Percentiles rank a stretch among this genome's conserved stretches.
Evolutionary conservation across 2,113 vertebrate species (phyloP).

Genomic region (Colius striatus): DNA sequence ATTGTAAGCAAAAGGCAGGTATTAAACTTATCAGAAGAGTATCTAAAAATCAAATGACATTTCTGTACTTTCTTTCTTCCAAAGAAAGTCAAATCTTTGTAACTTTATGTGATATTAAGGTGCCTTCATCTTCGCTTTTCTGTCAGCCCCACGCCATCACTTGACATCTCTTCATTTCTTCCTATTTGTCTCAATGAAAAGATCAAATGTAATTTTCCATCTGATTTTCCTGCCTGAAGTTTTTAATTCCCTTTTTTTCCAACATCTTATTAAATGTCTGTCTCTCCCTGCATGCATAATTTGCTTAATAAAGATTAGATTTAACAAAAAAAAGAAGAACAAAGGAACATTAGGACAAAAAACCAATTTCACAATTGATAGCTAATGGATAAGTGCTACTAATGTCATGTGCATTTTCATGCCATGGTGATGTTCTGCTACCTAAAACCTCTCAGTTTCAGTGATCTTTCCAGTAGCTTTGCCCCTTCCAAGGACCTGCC

Average conservation of each 20-base stretch:
- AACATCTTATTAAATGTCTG: neutral
- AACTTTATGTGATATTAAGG: neutral
- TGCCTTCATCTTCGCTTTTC: neutral
- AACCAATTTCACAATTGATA: rapidly evolving
- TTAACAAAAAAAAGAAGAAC: neutral
- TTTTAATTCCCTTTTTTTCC: neutral
- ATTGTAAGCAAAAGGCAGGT: neutral
- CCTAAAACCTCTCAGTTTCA: no score
- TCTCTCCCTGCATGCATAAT: neutral
- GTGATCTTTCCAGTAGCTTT: neutral
- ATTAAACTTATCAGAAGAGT: neutral
- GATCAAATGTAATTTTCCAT: neutral
- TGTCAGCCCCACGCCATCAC: neutral
- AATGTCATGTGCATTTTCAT: neutral
- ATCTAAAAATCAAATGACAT: neutral
- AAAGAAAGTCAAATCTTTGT: neutral
- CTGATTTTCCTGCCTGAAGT: neutral
- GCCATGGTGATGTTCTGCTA: neutral
- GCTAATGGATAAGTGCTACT: neutral
- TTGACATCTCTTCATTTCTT: neutral
- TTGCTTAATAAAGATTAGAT: neutral
- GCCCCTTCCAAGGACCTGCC: neutral
- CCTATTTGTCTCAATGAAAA: neutral
- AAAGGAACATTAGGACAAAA: neutral
- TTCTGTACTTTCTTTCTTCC: neutral